These are phyloP conservation scores for Cecropterus lyciades DNA, from an alignment of 1,140 invertebrate genomes.

Conservation along the genomic window DNA sequence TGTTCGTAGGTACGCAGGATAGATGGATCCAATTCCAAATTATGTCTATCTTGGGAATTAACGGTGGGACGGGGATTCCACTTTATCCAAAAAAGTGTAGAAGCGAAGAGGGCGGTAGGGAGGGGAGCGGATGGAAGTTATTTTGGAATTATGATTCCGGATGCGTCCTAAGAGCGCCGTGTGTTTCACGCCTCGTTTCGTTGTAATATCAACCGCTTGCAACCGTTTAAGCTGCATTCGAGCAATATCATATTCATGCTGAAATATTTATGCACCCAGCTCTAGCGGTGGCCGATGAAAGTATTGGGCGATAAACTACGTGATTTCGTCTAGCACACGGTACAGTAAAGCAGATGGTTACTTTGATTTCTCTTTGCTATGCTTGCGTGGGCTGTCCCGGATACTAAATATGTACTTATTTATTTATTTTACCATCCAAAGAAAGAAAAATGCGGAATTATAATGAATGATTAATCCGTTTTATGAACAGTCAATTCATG, in stretches of 20 bases:
- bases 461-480: no score
- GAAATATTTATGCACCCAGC: constrained; percentile 56
- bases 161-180: constrained; percentile 74
- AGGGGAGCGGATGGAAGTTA: constrained; percentile 72
- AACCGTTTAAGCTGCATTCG: constrained; percentile 67
- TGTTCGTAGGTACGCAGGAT: constrained; percentile 77
- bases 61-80: constrained; percentile 79
- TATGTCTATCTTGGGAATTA: constrained; percentile 85
- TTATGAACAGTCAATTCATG: no score
- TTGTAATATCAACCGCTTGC: constrained; percentile 74
- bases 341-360: constrained; percentile 10
- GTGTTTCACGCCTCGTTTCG: constrained; percentile 82
- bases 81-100: constrained; percentile 77
- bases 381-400: no score
- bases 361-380: background rate
- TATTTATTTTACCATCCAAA: no score
- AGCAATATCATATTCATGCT: constrained; percentile 58
- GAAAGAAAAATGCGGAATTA: no score
- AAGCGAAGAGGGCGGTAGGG: constrained; percentile 51
- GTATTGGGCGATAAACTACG: constrained; percentile 21
- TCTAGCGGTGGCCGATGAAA: constrained; percentile 20
- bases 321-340: constrained; percentile 6
- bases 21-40: constrained; percentile 86
- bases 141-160: constrained; percentile 84
- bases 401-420: no score